Percentiles rank a stretch among this genome's conserved stretches.
Evolutionary conservation across 2,888 invertebrate species (phyloP).

Genomic region (Danaus chrysippus): DNA sequence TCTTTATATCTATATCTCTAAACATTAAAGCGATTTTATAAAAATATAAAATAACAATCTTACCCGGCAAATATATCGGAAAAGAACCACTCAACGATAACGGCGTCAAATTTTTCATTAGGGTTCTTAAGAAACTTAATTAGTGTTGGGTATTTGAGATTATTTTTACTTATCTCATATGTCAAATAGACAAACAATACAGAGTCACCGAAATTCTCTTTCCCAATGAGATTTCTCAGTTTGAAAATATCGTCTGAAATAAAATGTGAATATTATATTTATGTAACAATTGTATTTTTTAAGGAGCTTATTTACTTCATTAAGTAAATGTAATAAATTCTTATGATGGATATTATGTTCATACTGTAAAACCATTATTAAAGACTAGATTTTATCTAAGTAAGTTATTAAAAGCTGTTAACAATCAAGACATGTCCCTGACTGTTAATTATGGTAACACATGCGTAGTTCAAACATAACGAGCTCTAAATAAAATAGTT

Average conservation of each 20-base stretch:
- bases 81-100: conserved; percentile 57
- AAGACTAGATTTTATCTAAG: too few species aligned
- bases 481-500: too few species aligned
- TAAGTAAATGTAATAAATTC: neutral
- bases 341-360: neutral
- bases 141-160: conserved; percentile 41
- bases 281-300: conserved; percentile 2
- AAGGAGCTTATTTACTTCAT: neutral
- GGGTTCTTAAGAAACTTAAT: conserved; percentile 45
- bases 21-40: neutral
- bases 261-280: neutral
- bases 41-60: neutral
- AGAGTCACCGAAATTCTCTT: conserved; percentile 41
- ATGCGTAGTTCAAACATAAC: too few species aligned
- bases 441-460: too few species aligned
- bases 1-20: too few species aligned
- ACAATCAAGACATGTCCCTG: too few species aligned
- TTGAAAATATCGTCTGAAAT: conserved; percentile 46
- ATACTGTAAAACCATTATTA: too few species aligned
- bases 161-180: conserved; percentile 38
- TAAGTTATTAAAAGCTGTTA: too few species aligned
- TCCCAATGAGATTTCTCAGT: conserved; percentile 46
- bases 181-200: conserved; percentile 39
- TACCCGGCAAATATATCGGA: conserved; percentile 47
- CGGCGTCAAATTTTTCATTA: conserved; percentile 50